Evolutionary conservation across 1,140 invertebrate genomes (phyloP).

Genomic region (Brachionus plicatilis): DNA sequence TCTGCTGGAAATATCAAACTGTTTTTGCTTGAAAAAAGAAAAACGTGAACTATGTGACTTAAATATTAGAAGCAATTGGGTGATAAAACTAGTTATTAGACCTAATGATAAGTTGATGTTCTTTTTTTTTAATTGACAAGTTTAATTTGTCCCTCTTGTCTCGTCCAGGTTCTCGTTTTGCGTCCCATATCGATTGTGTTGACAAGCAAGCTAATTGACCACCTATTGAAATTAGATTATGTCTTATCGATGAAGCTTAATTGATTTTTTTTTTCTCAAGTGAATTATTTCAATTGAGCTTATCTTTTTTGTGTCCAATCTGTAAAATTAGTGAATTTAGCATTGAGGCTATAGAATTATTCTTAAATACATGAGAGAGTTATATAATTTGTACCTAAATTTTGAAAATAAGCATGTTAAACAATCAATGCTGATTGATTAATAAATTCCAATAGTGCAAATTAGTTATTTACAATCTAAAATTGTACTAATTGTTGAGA

Average conservation of each 20-base stretch:
- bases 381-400: neutral
- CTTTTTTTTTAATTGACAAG: neutral
- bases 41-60: neutral
- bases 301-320: neutral
- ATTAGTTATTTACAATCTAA: neutral
- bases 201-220: slow-evolving; percentile 20
- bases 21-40: neutral
- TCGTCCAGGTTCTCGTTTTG: neutral
- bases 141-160: slow-evolving; percentile 11
- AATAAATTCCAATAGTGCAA: neutral
- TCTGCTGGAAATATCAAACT: slow-evolving; percentile 8
- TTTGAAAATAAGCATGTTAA: neutral
- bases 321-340: neutral
- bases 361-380: neutral
- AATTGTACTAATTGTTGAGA: neutral
- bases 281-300: neutral
- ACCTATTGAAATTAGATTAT: slow-evolving; percentile 38
- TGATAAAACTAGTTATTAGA: neutral
- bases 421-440: neutral
- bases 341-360: neutral
- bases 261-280: neutral
- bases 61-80: neutral
- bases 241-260: slow-evolving; percentile 10
- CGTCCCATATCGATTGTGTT: neutral
- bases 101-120: neutral